Evolutionary conservation across 2,113 vertebrate species (phyloP), one percentile per base, ranked within the genome.

Genomic region (Collichthys lucidus): DNA sequence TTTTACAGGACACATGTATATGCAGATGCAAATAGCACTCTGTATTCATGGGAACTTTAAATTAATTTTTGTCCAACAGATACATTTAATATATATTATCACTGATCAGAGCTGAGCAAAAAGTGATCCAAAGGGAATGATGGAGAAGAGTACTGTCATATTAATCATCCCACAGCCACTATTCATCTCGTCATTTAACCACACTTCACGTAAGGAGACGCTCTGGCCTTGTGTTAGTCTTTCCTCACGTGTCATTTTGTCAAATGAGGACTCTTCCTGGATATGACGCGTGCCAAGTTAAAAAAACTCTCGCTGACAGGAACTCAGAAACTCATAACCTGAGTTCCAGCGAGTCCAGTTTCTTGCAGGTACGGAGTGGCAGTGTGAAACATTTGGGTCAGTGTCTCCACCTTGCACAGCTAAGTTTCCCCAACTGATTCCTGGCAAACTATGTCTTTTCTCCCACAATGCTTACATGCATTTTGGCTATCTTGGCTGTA

Each of bases 141-240:
- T 31, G 2, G 24, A 52, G 59, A 62, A 15, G 5, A 11, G 11
- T 1, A 17, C 65, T 52, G 63, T 53, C 79, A 74, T 74, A 83
- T 89, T 78, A 86, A 78, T 91, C 85, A 83, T 87, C 57, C 73
- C 50, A 67, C 46, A 61, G 79, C 63, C 80, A 26, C 80, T 90
- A 73, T 86, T 86, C 89, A 86, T 89, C 83, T 82, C 63, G n/a
- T 80, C 62, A 46, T 68, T 74, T 88, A 82, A 75, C 49, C 74
- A 78, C 78, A 26, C 61, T 72, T 86, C 72, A 68, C 79, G 82
- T 88, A 56, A 22, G 0, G 24, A 73, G 57, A 74, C 69, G 79
- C 62, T 77, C 26, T 46, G 52, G 80, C 80, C 83, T 85, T 44
- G 70, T 70, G 77, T 79, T 84, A 44, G 62, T 85, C 77, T 74